Evolutionary conservation across 2,888 invertebrate genomes (phyloP), one percentile per base, ranked within the genome.

Genomic region (Ceriagrion tenellum): DNA sequence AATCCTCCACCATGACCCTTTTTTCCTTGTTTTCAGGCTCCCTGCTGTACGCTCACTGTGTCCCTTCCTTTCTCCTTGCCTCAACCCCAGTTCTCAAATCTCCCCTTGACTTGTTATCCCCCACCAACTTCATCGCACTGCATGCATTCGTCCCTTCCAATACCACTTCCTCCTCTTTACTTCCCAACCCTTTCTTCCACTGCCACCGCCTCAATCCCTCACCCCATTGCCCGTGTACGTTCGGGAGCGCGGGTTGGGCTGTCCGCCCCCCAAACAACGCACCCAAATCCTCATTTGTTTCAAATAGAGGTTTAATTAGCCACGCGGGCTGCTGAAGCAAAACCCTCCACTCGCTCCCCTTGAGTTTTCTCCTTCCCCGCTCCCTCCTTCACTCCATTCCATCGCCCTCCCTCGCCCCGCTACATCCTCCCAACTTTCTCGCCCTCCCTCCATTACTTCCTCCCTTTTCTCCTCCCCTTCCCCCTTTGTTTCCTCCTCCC

Each of bases 271-370:
- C 30, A 0, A 12, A 26, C 10, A 40, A 16, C 90, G 26, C 63
- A 26, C 93, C 69, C n/a, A 93, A 74, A 47, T 93, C 47, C 93
- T 74, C 93, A 69, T 74, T 93, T 69, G 56, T 93, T 93, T 93
- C 47, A 59, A 63, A 91, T 91, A 63, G 91, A 93, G 74, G 69
- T 93, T 69, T 93, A 93, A 93, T 93, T 93, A 93, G 93, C 69
- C 93, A 55, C 93, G 93, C 63, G 63, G 91, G 91, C 40, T 69
- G 93, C 63, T 55, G 69, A 74, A 69, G 69, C 69, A 55, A 93
- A 74, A 69, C 69, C 90, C 26, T n/a, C 40, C 90, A 23, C n/a
- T 35, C 40, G n/a, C 40, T 69, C 30, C 26, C 20, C 55, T 30
- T 90, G 47, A 1, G 8, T 55, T 40, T 18, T 18, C 91, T 30